Base-by-base conservation (phyloP, 2,113 vertebrate species). In the Clarias magur region DNA sequence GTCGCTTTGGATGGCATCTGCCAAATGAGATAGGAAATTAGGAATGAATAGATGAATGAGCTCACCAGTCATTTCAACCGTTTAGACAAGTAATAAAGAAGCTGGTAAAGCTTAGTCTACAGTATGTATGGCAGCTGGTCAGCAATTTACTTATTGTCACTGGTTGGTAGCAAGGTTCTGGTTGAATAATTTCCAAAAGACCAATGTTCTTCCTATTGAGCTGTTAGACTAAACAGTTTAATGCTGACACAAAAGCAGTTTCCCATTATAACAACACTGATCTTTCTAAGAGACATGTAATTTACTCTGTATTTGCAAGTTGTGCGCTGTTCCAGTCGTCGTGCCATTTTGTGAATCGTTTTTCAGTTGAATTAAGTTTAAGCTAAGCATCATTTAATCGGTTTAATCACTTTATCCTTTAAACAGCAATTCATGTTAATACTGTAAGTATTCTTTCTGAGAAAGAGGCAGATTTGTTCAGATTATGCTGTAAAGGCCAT, bases 331-430 rank as follows among this genome's bases (percentile, higher is more conserved):
- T 76, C 38, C 6, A 76, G 30, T 62, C 30, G n/a, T 25, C 13
- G 42, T 48, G 72, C 25, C 25, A 53, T 75, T 73, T 73, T 42
- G 34, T 42, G 8, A 42, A 23, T 42, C 34, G 1, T n/a, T 56
- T 78, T 78, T 54, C 7, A 27, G 21, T 78, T 56, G 53, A 78
- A 78, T 78, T 78, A 78, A 78, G 42, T n/a, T 78, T n/a, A 27
- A n/a, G 23, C 75, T 56, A 56, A n/a, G 13, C 53, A 78, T 78
- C 21, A n/a, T 59, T 59, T 81, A 23, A 62, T 63, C 80, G 16
- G 23, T 57, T 57, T 57, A 80, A 80, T 59, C 42, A 27, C 42
- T 68, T 65, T 25, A 82, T 63, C 17, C 34, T 12, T 53, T 56
- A 83, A 83, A 70, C 42, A 27, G 25, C 82, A 53, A 63, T 83